phyloP scores from a whole-genome alignment of 2,113 vertebrate species.

The Thamnophis sirtalis region DNA sequence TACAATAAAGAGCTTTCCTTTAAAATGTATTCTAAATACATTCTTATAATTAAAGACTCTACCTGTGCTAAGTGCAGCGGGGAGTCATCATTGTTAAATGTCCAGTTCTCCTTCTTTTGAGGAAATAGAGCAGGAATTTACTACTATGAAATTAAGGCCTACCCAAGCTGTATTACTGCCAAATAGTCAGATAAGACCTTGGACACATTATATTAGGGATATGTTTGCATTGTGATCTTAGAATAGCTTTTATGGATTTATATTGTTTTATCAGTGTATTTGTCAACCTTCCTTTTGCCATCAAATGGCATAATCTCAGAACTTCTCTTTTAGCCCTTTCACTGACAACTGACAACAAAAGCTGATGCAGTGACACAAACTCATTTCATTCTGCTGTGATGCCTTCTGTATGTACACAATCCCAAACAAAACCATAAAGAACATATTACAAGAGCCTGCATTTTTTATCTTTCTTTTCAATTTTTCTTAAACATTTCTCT shows the following conservation, averaged over 20 bases:
- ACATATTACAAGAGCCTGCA: neutral
- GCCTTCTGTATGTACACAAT: neutral
- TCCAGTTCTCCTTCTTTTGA: neutral
- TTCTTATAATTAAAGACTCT: neutral
- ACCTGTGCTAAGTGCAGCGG: neutral
- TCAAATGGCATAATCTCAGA: constrained; percentile 25
- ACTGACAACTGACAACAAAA: neutral
- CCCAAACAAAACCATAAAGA: neutral
- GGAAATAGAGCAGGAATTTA: neutral
- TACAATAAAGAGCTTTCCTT: constrained; percentile 20
- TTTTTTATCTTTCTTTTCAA: neutral
- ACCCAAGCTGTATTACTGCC: neutral
- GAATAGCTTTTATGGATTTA: constrained; percentile 20
- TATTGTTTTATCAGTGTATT: constrained; percentile 24
- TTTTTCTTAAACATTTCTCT: neutral
- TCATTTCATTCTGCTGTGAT: constrained; percentile 3
- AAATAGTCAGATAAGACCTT: neutral
- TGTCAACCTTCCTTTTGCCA: constrained; percentile 13
- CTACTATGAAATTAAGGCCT: neutral
- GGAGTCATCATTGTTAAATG: neutral
- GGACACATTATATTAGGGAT: neutral
- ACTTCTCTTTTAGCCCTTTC: neutral
- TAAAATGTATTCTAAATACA: constrained; percentile 20
- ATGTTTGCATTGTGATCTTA: constrained; percentile 22
- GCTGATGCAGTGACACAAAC: constrained; percentile 12